Evolutionary conservation across 2,797 vertebrate species (phyloP).

Genomic region (Danionella dracula): DNA sequence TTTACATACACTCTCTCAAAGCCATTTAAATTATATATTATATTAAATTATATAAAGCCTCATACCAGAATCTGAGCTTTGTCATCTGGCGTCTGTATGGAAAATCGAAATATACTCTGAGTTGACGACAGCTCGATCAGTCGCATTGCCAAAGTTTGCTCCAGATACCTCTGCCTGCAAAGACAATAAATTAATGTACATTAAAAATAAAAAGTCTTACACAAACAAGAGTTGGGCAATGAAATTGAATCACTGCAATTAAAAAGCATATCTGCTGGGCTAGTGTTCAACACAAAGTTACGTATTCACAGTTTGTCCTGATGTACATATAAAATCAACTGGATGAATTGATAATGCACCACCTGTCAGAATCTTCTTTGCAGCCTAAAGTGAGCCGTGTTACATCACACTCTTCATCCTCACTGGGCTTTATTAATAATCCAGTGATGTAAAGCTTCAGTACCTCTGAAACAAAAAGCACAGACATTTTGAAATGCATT

Average conservation of each 20-base stretch:
- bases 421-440: slow-evolving; percentile 61
- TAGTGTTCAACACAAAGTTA: no score
- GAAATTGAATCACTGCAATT: no score
- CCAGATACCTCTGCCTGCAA: slow-evolving; percentile 65
- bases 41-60: no score
- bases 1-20: no score
- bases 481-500: no score
- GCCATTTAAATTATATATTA: no score
- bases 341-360: neutral
- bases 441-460: slow-evolving; percentile 75
- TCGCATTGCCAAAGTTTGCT: slow-evolving; percentile 72
- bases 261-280: no score
- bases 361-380: neutral
- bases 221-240: no score
- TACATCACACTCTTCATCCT: slow-evolving; percentile 48
- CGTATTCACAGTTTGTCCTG: no score
- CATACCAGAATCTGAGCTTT: slow-evolving; percentile 84
- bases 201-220: no score
- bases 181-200: neutral
- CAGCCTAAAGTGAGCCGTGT: slow-evolving; percentile 53
- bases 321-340: no score
- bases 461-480: slow-evolving; percentile 55
- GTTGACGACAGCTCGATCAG: slow-evolving; percentile 76
- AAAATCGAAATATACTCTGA: slow-evolving; percentile 85
- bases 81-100: slow-evolving; percentile 78